A percentile compares a stretch with the other conserved stretches of the same genome.
Evolutionary conservation across 23 tunicate genomes (phyloP).

Genomic region (Diplosoma virens): DNA sequence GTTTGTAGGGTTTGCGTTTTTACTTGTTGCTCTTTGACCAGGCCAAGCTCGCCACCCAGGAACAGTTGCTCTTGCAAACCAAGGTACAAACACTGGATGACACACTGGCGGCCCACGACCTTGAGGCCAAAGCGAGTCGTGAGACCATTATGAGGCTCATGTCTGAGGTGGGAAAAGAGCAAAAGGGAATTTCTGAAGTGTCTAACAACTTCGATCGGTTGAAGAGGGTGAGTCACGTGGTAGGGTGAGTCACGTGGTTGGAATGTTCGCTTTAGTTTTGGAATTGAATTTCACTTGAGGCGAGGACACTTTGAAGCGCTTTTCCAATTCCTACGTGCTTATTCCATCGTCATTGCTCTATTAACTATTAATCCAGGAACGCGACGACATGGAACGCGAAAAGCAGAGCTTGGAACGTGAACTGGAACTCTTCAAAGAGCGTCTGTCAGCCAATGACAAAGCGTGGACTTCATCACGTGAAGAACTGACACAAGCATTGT

Average conservation of each 20-base stretch:
- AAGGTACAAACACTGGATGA: constrained; percentile 78
- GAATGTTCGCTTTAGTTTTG: no score
- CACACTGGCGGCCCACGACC: constrained; percentile 62
- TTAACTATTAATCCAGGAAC: constrained; percentile 54
- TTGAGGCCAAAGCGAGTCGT: constrained; percentile 85
- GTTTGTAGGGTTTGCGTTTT: no score
- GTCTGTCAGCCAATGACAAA: constrained; percentile 66
- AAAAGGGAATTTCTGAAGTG: constrained; percentile 63
- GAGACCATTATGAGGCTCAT: constrained; percentile 94
- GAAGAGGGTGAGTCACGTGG: not conserved
- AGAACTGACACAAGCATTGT: constrained; percentile 49
- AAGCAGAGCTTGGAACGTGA: constrained; percentile 73
- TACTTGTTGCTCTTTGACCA: not conserved
- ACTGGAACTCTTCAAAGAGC: constrained; percentile 53
- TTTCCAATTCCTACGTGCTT: no score
- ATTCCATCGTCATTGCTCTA: no score
- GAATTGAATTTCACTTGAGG: no score
- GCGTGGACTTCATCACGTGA: constrained; percentile 77
- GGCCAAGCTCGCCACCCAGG: constrained; percentile 57
- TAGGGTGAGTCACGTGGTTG: no score
- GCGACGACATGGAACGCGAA: constrained; percentile 57
- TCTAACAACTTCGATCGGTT: constrained; percentile 7
- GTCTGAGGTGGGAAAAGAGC: constrained; percentile 90
- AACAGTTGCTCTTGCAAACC: constrained; percentile 47
- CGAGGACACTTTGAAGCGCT: no score